These are phyloP conservation scores for Zaprionus obscuricornis DNA, from an alignment of 2,888 invertebrate species.

Conservation along the genomic window DNA sequence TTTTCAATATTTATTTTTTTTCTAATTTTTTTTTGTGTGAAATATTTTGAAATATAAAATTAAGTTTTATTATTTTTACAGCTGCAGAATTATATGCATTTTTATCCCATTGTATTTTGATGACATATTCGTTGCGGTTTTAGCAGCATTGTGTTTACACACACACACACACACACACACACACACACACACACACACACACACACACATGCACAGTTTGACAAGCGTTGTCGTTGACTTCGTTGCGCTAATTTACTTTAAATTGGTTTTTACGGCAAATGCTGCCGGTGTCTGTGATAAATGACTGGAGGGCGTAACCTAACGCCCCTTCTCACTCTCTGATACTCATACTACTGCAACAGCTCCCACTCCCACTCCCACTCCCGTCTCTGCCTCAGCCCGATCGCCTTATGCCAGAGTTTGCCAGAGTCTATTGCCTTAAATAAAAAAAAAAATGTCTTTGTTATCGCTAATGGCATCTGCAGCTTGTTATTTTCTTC, in stretches of 20 bases:
- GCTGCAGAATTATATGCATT: no score
- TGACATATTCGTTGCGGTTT: conserved; percentile 41
- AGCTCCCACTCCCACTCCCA: background rate
- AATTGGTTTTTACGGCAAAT: conserved; percentile 64
- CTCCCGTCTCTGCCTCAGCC: conserved; percentile 9
- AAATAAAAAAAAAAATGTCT: conserved; percentile 42
- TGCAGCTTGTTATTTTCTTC: conserved; percentile 19
- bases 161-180: background rate
- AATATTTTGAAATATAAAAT: no score
- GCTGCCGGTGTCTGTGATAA: conserved; percentile 47
- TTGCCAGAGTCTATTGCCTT: no score
- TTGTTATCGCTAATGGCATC: conserved; percentile 70
- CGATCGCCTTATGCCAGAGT: no score
- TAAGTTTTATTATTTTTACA: no score
- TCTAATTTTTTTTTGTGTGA: no score
- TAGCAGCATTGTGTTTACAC: conserved; percentile 41
- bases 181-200: background rate
- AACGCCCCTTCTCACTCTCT: background rate
- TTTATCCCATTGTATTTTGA: no score
- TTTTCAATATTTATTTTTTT: no score
- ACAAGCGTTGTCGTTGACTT: conserved; percentile 37
- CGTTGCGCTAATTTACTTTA: conserved; percentile 70
- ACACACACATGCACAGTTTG: conserved; percentile 41
- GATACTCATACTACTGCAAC: background rate
- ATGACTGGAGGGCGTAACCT: conserved; percentile 46